Evolutionary conservation across 2,797 vertebrate species (phyloP).

Genomic region (Loriculus beryllinus): DNA sequence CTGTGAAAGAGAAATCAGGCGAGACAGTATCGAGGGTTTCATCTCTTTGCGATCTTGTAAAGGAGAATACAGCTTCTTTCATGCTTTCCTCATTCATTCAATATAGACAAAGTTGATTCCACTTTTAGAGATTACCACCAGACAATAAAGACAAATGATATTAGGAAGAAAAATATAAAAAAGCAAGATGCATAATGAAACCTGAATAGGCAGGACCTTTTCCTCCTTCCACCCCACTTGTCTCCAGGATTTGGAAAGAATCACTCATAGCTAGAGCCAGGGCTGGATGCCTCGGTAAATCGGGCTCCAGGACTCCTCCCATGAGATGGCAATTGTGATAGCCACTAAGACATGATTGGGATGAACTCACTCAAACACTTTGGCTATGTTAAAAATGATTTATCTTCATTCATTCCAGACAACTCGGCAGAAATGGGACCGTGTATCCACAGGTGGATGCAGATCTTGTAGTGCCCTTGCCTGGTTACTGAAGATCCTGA

Average conservation of each 20-base stretch:
- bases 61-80: neutral
- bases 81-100: neutral
- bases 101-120: neutral
- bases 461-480: neutral
- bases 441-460: fast-evolving
- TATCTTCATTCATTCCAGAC: fast-evolving
- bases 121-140: neutral
- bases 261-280: neutral
- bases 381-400: neutral
- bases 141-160: neutral
- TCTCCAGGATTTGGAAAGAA: neutral
- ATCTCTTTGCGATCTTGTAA: neutral
- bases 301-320: neutral
- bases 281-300: neutral
- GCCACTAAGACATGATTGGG: neutral
- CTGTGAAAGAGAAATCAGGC: constrained; percentile 16
- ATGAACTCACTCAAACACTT: neutral
- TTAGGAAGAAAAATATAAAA: neutral
- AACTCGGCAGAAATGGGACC: fast-evolving
- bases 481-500: neutral
- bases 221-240: neutral
- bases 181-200: neutral
- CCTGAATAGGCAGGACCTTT: neutral
- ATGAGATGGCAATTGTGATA: neutral
- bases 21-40: neutral